Conservation (phyloP, 2,113 vertebrate genomes). For the Crocuta crocuta region DNA sequence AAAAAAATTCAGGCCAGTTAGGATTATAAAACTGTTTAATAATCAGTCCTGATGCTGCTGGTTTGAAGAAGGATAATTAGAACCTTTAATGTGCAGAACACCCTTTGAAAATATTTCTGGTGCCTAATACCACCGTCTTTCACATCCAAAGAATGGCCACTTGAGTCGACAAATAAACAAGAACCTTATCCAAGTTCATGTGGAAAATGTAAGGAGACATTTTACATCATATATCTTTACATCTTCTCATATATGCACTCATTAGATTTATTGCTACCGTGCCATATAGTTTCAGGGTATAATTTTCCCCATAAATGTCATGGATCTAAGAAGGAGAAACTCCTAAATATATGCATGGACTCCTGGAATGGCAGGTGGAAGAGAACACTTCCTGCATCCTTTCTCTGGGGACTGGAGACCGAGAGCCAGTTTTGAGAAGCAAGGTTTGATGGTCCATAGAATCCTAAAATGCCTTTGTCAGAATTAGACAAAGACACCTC, state of each 20-base stretch:
- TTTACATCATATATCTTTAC: neutral
- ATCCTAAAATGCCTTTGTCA: neutral
- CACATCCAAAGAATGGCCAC: neutral
- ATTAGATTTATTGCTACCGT: slow-evolving; percentile 51
- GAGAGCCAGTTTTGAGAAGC: neutral
- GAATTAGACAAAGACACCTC: neutral
- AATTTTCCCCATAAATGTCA: slow-evolving; percentile 27
- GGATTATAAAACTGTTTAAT: slow-evolving; percentile 74
- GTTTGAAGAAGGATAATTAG: slow-evolving; percentile 68
- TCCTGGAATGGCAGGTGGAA: neutral
- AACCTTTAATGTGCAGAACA: slow-evolving; percentile 34
- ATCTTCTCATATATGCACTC: neutral
- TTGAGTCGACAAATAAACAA: neutral
- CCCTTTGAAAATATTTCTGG: slow-evolving; percentile 60
- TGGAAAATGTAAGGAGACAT: slow-evolving; percentile 15
- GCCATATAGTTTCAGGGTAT: neutral
- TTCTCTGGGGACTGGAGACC: neutral
- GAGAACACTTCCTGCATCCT: neutral
- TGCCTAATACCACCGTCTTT: slow-evolving; percentile 38
- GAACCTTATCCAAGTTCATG: slow-evolving; percentile 55
- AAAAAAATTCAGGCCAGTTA: slow-evolving; percentile 66
- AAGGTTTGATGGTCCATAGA: neutral
- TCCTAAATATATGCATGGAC: neutral
- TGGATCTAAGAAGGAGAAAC: neutral
- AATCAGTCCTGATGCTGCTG: slow-evolving; percentile 51